Percentiles rank a stretch among this genome's conserved stretches.
These are phyloP conservation scores for Romanogobio albipinnatus DNA, from an alignment of 2,113 vertebrate species.

Conservation along the genomic window DNA sequence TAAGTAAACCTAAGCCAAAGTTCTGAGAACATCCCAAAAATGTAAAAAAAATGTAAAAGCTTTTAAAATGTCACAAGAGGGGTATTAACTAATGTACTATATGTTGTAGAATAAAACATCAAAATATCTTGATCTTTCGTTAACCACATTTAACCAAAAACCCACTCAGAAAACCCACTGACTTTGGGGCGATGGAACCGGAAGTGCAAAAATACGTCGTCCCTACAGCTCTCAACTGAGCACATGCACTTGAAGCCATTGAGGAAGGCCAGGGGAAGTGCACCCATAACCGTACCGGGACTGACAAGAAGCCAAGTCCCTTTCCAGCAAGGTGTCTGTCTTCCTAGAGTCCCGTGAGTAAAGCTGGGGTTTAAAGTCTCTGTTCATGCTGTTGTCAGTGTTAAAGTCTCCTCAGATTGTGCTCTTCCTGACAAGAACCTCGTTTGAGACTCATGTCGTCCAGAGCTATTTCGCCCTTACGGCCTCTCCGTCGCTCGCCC, in stretches of 20 bases:
- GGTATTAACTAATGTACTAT: background rate
- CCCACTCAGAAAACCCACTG: background rate
- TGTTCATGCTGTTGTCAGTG: conserved; percentile 38
- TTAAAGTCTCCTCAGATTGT: conserved; percentile 74
- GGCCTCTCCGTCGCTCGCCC: conserved; percentile 85
- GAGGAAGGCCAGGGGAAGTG: background rate
- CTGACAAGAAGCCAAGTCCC: conserved; percentile 60
- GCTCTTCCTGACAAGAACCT: conserved; percentile 86
- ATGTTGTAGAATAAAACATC: background rate
- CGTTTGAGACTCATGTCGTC: conserved; percentile 89
- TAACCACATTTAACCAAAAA: background rate
- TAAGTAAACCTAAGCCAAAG: too few species aligned
- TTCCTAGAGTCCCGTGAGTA: conserved; percentile 27
- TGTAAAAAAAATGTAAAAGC: too few species aligned
- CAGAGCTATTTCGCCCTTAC: conserved; percentile 86
- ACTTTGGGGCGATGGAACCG: background rate
- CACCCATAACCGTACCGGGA: background rate
- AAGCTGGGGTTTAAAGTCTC: conserved; percentile 31
- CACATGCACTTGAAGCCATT: conserved; percentile 35
- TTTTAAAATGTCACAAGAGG: background rate
- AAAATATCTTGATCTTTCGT: background rate
- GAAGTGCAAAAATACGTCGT: background rate
- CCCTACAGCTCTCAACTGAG: background rate
- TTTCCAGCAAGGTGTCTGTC: conserved; percentile 64
- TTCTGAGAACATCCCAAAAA: too few species aligned